A percentile compares a stretch with the other conserved stretches of the same genome.
Conservation (phyloP, 1,140 invertebrate species). For the Tetramorium simillimum region DNA sequence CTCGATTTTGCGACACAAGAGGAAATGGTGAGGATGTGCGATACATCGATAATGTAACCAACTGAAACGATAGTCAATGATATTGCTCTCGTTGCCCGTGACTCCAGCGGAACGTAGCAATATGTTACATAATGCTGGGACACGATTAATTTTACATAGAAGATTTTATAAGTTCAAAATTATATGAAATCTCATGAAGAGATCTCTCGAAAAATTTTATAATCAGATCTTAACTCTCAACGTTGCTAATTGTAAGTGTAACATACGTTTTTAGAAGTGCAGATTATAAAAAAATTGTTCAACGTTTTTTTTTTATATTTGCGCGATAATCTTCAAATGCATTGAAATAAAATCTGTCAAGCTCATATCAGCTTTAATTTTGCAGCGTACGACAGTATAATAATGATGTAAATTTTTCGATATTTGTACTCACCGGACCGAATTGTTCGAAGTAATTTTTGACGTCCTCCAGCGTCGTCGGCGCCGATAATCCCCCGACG, state of each 20-base stretch:
- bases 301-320: neutral
- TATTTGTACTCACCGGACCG: conserved; percentile 95
- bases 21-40: conserved; percentile 53
- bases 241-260: neutral
- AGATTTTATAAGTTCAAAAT: conserved; percentile 15
- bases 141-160: neutral
- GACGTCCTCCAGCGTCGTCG: conserved; percentile 99
- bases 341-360: neutral
- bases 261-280: neutral
- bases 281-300: neutral
- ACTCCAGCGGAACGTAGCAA: neutral
- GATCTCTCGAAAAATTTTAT: neutral
- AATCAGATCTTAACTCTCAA: neutral
- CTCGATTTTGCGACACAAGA: conserved; percentile 53
- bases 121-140: neutral
- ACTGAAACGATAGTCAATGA: conserved; percentile 54
- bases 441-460: conserved; percentile 99
- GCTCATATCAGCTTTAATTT: neutral
- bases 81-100: conserved; percentile 17
- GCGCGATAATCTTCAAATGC: neutral
- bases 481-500: conserved; percentile 99
- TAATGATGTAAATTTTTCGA: neutral
- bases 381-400: neutral
- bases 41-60: conserved; percentile 59
- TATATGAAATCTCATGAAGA: neutral